Evolutionary conservation across 2,888 invertebrate genomes (phyloP).

Genomic region (Lepidonotus clava): DNA sequence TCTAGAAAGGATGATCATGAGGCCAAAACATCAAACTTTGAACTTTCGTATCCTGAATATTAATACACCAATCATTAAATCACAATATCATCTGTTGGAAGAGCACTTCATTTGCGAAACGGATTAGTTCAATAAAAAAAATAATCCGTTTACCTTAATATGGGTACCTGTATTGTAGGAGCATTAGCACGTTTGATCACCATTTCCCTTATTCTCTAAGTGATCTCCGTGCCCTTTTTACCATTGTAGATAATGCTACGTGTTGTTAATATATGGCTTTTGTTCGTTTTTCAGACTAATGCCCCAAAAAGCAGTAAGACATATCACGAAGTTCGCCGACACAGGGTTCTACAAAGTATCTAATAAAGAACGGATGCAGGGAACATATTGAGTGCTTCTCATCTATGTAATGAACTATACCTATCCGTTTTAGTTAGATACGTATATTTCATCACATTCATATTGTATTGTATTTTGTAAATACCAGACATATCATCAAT

Average conservation of each 20-base stretch:
- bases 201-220: background rate
- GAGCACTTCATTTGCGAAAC: background rate
- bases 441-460: too few species aligned
- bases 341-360: background rate
- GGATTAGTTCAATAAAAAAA: background rate
- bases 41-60: background rate
- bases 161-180: background rate
- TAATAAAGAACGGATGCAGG: background rate
- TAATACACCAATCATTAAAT: background rate
- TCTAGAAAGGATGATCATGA: background rate
- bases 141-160: background rate
- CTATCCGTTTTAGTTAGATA: too few species aligned
- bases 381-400: too few species aligned
- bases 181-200: background rate
- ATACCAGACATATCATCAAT: too few species aligned
- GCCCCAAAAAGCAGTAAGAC: background rate
- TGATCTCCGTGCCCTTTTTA: background rate
- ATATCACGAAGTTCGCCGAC: slow-evolving; percentile 9
- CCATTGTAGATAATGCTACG: background rate
- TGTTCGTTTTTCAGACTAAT: background rate
- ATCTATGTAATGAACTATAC: too few species aligned
- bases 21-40: background rate
- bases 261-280: background rate
- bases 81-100: background rate
- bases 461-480: too few species aligned